Conservation (phyloP, 2,113 vertebrate genomes). For the Sapajus apella region DNA sequence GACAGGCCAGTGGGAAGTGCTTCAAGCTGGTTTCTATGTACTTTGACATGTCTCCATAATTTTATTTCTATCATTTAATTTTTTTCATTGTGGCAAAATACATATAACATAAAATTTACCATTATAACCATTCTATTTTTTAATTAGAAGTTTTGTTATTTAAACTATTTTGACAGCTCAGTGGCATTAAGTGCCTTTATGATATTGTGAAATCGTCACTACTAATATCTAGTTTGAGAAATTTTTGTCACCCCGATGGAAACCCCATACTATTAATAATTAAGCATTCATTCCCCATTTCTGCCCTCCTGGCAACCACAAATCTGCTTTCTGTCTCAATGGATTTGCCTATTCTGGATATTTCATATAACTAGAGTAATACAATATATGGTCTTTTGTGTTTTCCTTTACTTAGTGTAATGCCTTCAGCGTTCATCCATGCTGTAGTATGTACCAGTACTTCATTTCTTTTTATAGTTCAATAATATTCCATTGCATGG, state of each 20-base stretch:
- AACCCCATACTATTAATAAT: not conserved
- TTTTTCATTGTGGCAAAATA: not conserved
- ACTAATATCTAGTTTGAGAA: not conserved
- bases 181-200: not conserved
- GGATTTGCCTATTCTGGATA: not conserved
- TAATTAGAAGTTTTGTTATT: not conserved
- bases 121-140: not conserved
- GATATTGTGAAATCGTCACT: not conserved
- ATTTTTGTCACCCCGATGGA: not conserved
- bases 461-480: constrained; percentile 21
- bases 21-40: not conserved
- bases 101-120: not conserved
- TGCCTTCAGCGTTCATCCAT: not conserved
- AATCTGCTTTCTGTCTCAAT: not conserved
- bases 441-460: not conserved
- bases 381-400: not conserved
- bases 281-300: not conserved
- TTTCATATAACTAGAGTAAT: not conserved
- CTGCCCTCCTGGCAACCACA: not conserved
- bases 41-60: not conserved
- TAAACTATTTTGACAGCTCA: not conserved
- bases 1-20: not conserved
- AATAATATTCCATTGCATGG: not conserved
- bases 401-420: not conserved
- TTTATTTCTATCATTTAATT: not conserved